Evolutionary conservation across 2,113 vertebrate species (phyloP), one percentile per base, ranked within the genome.

Genomic region (Elgaria multicarinata): DNA sequence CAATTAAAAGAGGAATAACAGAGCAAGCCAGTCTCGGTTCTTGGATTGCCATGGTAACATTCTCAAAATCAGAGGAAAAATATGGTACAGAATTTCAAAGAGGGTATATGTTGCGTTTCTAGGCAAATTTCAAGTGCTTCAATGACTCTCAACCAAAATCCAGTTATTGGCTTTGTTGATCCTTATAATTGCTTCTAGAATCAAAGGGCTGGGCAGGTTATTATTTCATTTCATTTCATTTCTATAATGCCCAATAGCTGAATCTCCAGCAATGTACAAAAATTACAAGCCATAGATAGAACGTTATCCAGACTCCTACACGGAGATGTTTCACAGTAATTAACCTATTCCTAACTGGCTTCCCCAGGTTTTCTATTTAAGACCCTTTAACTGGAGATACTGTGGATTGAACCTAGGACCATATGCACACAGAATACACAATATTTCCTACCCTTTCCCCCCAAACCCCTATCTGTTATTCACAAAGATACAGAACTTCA

Each of bases 1-100:
- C 0, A n/a, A 91, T 86, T 72, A 50, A 18, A 62, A 0, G 8
- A 20, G n/a, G 64, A 58, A 39, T 58, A 50, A 83, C n/a, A 42
- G 62, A 26, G 58, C 0, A 3, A 91, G 78, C 0, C 2, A 93
- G 84, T 84, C 89, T 83, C 89, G 91, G 93, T 93, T 89, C 90
- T 93, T 92, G 50, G 78, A 92, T 95, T 95, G 92, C 95, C 92
- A 95, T 96, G 88, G 95, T 93, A 96, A 96, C 93, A 0, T 93
- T 93, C 95, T 94, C 93, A 91, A 91, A 92, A 86, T 42, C 64
- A 86, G 85, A 53, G 89, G 78, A 53, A 62, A 78, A 89, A 84
- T 42, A 50, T 69, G 74, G 42, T 55, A 28, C 82, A 89, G 62
- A 89, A 78, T 89, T 69, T 28, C 39, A 85, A 76, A 84, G 16